Conservation (phyloP, 2,113 vertebrate species). For the Cromileptes altivelis region DNA sequence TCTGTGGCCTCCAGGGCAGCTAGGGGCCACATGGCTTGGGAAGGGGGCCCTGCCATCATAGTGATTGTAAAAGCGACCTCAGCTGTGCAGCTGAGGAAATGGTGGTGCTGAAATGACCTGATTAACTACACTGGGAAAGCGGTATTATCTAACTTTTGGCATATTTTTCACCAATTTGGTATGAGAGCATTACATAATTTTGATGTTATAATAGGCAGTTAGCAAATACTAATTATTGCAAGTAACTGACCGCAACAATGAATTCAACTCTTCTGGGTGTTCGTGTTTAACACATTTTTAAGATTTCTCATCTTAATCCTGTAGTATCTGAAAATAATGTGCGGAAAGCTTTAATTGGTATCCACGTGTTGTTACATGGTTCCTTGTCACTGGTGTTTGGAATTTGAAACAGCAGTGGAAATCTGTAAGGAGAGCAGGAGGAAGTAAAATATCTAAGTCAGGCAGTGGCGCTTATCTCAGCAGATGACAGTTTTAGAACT, state of each 20-base stretch:
- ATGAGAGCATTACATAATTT: not conserved
- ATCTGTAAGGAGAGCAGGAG: not conserved
- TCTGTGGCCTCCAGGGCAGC: slow-evolving; percentile 12
- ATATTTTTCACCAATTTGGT: not conserved
- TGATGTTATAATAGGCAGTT: not conserved
- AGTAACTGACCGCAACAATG: not conserved
- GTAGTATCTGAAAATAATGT: not conserved
- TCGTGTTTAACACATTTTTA: not conserved
- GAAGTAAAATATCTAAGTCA: not conserved
- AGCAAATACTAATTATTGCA: slow-evolving; percentile 5
- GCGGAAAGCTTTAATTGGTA: not conserved
- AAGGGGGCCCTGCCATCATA: not conserved
- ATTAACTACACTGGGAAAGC: not conserved
- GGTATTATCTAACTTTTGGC: slow-evolving; percentile 12
- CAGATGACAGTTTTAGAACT: not conserved
- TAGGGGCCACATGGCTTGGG: not conserved
- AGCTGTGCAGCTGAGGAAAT: slow-evolving; percentile 9
- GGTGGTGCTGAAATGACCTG: not conserved
- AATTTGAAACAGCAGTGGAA: not conserved
- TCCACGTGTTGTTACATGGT: not conserved
- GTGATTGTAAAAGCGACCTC: not conserved
- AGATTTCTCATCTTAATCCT: not conserved
- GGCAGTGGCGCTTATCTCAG: not conserved
- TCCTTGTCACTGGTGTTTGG: not conserved
- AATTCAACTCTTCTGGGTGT: not conserved